A percentile compares a stretch with the other conserved stretches of the same genome.
These are phyloP conservation scores for Hipparchia sbordonii DNA, from an alignment of 2,888 invertebrate genomes.

Conservation along the genomic window DNA sequence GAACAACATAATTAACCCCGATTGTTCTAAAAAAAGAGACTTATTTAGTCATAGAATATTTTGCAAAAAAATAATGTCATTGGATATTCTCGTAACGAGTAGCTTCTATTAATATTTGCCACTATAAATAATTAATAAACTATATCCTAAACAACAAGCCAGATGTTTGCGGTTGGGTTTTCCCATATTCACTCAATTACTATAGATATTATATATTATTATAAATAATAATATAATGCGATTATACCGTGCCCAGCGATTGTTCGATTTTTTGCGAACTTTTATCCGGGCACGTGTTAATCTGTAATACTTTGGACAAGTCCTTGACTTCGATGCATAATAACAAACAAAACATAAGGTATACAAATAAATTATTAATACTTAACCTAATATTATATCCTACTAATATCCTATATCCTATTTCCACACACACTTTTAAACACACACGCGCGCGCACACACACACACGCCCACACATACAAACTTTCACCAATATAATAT, in stretches of 20 bases:
- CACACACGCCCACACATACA: too few relatives aligned
- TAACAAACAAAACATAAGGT: not conserved
- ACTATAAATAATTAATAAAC: too few relatives aligned
- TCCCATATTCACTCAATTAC: not conserved
- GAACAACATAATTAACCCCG: not conserved
- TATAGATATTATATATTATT: not conserved
- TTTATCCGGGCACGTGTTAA: not conserved
- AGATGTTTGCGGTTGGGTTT: slow-evolving; percentile 14
- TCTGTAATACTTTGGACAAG: not conserved
- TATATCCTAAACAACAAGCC: not conserved
- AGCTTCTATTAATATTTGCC: not conserved
- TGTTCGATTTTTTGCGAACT: not conserved
- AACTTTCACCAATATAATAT: too few relatives aligned
- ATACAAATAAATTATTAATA: too few relatives aligned
- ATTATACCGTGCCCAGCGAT: slow-evolving; percentile 1
- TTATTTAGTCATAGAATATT: too few relatives aligned
- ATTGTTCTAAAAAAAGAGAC: too few relatives aligned
- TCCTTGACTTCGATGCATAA: not conserved
- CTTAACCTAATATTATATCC: too few relatives aligned
- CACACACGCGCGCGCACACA: too few relatives aligned
- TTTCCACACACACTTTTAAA: too few relatives aligned
- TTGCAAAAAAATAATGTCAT: too few relatives aligned
- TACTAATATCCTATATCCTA: too few relatives aligned
- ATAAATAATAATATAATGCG: not conserved
- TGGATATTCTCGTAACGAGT: too few relatives aligned